phyloP scores from a whole-genome alignment of 2,113 vertebrate genomes.

The Mastomys coucha region DNA sequence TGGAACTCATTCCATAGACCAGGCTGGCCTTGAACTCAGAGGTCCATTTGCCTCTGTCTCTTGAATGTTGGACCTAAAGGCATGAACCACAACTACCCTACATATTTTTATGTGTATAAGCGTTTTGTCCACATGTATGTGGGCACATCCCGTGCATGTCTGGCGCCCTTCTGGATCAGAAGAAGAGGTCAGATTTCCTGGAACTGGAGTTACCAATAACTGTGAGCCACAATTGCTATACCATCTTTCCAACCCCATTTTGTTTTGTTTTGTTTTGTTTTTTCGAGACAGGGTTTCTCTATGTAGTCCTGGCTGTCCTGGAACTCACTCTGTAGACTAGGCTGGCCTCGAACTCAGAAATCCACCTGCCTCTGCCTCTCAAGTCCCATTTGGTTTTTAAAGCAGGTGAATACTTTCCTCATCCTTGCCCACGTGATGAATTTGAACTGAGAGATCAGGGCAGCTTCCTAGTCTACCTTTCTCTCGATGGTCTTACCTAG shows the following conservation, averaged over 20 bases:
- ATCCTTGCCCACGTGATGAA: not conserved
- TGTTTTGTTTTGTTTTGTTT: too few species aligned
- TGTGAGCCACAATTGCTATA: not conserved
- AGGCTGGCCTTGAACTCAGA: not conserved
- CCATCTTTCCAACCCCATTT: not conserved
- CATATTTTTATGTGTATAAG: not conserved
- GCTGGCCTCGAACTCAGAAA: too few species aligned
- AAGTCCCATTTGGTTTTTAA: not conserved
- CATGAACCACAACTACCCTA: not conserved
- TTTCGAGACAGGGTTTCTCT: too few species aligned
- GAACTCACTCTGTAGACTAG: too few species aligned
- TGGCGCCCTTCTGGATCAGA: not conserved
- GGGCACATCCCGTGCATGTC: not conserved
- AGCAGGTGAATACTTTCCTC: not conserved
- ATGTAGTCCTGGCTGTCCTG: too few species aligned
- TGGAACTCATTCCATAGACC: not conserved
- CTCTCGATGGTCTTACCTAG: not conserved
- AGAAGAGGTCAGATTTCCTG: not conserved
- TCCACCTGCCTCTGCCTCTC: too few species aligned
- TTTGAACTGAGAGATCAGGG: not conserved
- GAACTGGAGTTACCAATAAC: not conserved
- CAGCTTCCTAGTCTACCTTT: constrained; percentile 15
- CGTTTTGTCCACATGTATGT: not conserved
- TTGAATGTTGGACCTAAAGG: not conserved
- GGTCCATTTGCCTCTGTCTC: not conserved